Evolutionary conservation across 2,888 invertebrate species (phyloP).

Genomic region (Lepas anatifera): DNA sequence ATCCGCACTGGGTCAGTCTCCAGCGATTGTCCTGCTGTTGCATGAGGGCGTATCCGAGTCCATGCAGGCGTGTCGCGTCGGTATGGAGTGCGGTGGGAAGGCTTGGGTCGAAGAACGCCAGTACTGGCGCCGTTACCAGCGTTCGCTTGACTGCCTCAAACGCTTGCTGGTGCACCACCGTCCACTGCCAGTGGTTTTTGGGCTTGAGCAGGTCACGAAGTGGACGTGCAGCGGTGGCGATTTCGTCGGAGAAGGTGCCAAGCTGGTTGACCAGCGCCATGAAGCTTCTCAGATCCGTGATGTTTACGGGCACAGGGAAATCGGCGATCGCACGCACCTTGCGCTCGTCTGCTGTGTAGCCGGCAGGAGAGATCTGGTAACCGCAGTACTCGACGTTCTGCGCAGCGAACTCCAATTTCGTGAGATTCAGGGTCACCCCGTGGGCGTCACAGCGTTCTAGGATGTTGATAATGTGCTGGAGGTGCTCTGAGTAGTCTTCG

Average conservation of each 20-base stretch:
- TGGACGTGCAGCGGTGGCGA: slow-evolving; percentile 9
- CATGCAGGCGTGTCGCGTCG: too few relatives aligned
- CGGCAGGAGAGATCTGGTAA: not conserved
- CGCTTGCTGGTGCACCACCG: not conserved
- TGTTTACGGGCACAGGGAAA: slow-evolving; percentile 14
- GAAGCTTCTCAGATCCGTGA: slow-evolving; percentile 17
- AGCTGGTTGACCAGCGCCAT: slow-evolving; percentile 16
- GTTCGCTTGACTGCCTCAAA: not conserved
- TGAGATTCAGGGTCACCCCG: slow-evolving; percentile 10
- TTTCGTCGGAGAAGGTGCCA: slow-evolving; percentile 12
- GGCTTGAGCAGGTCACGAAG: slow-evolving; percentile 4
- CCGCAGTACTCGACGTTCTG: slow-evolving; percentile 8
- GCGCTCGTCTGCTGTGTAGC: not conserved
- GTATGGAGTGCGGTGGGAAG: too few relatives aligned
- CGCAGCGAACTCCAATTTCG: slow-evolving; percentile 11
- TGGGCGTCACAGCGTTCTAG: not conserved
- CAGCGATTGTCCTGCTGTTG: too few relatives aligned
- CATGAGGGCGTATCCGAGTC: too few relatives aligned
- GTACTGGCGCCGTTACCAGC: not conserved
- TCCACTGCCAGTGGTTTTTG: slow-evolving; percentile 1
- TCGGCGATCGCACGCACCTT: slow-evolving; percentile 1
- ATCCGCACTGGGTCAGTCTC: too few relatives aligned
- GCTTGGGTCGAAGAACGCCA: too few relatives aligned
- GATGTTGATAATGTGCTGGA: not conserved
- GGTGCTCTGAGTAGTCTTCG: not conserved